A percentile compares a stretch with the other conserved stretches of the same genome.
Evolutionary conservation across 1,140 invertebrate genomes (phyloP).

Genomic region (Diachasmimorpha longicaudata): DNA sequence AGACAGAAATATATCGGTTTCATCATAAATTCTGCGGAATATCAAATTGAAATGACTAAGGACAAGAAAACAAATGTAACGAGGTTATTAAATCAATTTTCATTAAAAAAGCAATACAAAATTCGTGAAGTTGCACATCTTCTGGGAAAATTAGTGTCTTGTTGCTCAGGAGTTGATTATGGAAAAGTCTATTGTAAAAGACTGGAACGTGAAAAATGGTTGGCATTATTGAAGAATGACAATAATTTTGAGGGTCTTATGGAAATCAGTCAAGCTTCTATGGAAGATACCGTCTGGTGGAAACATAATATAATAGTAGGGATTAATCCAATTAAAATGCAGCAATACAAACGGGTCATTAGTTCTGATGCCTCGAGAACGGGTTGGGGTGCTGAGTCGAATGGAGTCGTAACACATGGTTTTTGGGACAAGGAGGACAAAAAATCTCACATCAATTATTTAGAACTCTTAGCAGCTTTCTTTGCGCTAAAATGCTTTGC

Average conservation of each 20-base stretch:
- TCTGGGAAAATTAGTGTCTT: background rate
- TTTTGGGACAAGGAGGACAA: too few species aligned
- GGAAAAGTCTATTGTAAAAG: conserved; percentile 24
- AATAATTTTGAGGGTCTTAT: background rate
- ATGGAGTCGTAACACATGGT: too few species aligned
- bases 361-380: conserved; percentile 6
- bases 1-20: conserved; percentile 5
- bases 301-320: conserved; percentile 13
- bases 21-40: background rate
- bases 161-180: conserved; percentile 22
- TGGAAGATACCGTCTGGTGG: conserved; percentile 33
- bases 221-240: background rate
- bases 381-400: too few species aligned
- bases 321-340: conserved; percentile 18
- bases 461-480: conserved; percentile 25
- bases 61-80: background rate
- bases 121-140: background rate
- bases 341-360: conserved; percentile 29
- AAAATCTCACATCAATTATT: too few species aligned
- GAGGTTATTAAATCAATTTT: background rate
- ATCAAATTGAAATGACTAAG: background rate
- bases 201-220: conserved; percentile 29
- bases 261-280: too few species aligned
- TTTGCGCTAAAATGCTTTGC: too few species aligned
- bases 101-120: background rate